Percentiles rank a stretch among this genome's conserved stretches.
Conservation (phyloP, 2,113 vertebrate genomes). For the Agelaius phoeniceus region DNA sequence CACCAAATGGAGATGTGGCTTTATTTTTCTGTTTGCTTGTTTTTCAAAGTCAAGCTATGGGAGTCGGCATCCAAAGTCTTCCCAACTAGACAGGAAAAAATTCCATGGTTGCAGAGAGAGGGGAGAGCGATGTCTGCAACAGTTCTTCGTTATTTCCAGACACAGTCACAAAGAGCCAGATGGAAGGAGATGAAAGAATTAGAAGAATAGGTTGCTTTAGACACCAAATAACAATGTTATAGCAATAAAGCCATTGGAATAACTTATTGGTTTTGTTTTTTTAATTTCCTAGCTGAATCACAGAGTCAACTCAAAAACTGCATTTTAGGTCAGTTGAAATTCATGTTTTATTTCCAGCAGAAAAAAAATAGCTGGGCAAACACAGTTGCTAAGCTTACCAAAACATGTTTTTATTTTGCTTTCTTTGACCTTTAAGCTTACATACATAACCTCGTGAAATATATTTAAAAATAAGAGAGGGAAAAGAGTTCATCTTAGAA, state of each 20-base stretch:
- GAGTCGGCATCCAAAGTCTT: neutral
- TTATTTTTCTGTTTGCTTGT: slow-evolving; percentile 33
- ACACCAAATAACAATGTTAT: neutral
- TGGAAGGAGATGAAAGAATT: slow-evolving; percentile 51
- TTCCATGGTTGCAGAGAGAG: neutral
- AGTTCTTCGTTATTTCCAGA: slow-evolving; percentile 40
- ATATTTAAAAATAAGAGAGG: neutral
- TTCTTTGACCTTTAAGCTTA: neutral
- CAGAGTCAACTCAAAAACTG: neutral
- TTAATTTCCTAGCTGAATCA: neutral
- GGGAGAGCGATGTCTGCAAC: neutral
- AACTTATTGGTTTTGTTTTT: neutral
- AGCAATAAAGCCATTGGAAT: slow-evolving; percentile 7
- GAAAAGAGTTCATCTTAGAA: neutral
- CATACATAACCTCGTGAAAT: neutral
- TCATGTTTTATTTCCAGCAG: neutral
- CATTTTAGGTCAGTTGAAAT: neutral
- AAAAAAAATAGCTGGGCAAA: neutral
- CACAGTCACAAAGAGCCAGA: neutral
- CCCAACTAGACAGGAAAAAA: slow-evolving; percentile 9
- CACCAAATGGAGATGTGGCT: neutral
- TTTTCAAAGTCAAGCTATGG: neutral
- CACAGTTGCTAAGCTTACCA: neutral
- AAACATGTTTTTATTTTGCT: neutral
- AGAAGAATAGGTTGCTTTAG: slow-evolving; percentile 32